Evolutionary conservation across 2,113 vertebrate genomes (phyloP).

Genomic region (Lethenteron camtschaticum): DNA sequence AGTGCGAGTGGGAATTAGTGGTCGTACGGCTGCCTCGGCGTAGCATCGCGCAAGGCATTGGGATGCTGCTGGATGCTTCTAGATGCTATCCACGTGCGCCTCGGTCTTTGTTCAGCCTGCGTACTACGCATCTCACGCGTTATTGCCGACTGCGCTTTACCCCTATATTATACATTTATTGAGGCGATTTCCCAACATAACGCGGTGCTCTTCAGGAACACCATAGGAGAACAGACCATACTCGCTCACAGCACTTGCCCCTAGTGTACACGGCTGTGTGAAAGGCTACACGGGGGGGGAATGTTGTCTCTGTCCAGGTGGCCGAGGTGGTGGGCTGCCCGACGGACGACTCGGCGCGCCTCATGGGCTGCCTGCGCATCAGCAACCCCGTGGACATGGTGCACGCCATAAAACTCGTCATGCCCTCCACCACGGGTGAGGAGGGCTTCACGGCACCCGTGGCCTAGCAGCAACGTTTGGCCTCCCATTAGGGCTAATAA

Average conservation of each 20-base stretch:
- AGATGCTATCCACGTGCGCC: background rate
- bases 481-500: background rate
- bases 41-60: no score
- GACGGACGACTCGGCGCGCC: conserved; percentile 12
- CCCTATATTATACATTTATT: no score
- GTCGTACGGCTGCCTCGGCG: no score
- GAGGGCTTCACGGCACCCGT: background rate
- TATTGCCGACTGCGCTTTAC: no score
- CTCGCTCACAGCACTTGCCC: background rate
- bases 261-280: background rate
- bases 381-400: conserved; percentile 33
- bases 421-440: background rate
- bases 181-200: no score
- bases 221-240: background rate
- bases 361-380: conserved; percentile 40
- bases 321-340: conserved; percentile 45
- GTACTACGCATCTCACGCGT: no score
- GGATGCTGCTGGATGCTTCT: background rate
- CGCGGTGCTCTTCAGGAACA: no score
- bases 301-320: conserved; percentile 23
- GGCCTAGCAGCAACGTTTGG: background rate
- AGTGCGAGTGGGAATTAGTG: no score
- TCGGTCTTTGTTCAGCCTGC: background rate
- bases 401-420: conserved; percentile 21
- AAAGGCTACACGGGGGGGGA: background rate